phyloP scores from a whole-genome alignment of 2,888 invertebrate genomes.

The Nysson spinosus region DNA sequence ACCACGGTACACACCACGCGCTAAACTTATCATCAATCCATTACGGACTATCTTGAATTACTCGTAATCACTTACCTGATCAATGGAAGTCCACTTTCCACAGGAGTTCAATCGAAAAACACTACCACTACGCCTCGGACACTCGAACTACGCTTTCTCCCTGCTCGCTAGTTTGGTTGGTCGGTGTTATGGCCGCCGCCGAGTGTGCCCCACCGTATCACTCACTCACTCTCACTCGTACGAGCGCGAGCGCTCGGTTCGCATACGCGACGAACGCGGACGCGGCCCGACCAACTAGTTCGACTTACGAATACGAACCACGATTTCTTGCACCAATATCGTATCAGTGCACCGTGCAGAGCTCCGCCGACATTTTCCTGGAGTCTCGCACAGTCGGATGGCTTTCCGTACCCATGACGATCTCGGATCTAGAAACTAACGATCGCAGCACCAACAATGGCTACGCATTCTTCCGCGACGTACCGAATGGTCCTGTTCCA shows the following conservation, averaged over 20 bases:
- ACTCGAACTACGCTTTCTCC: slow-evolving; percentile 72
- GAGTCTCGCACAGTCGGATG: slow-evolving; percentile 77
- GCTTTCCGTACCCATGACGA: slow-evolving; percentile 79
- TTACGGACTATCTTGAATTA: slow-evolving; percentile 49
- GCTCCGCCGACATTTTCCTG: slow-evolving; percentile 76
- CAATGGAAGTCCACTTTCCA: slow-evolving; percentile 70
- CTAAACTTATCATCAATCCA: slow-evolving; percentile 55
- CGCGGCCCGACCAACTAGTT: slow-evolving; percentile 53
- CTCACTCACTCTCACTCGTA: slow-evolving; percentile 68
- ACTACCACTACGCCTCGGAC: slow-evolving; percentile 74
- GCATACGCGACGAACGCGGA: slow-evolving; percentile 63
- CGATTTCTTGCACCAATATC: slow-evolving; percentile 57
- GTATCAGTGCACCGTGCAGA: slow-evolving; percentile 77
- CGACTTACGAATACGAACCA: slow-evolving; percentile 43
- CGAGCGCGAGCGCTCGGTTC: slow-evolving; percentile 63
- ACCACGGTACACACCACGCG: slow-evolving; percentile 53
- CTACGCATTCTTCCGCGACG: slow-evolving; percentile 77
- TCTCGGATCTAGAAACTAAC: slow-evolving; percentile 76
- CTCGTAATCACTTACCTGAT: slow-evolving; percentile 72
- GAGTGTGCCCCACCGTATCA: slow-evolving; percentile 68
- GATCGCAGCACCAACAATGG: slow-evolving; percentile 78
- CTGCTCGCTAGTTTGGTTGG: slow-evolving; percentile 71
- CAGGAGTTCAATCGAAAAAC: slow-evolving; percentile 69
- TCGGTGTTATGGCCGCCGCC: slow-evolving; percentile 73
- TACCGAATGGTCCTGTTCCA: slow-evolving; percentile 73